phyloP scores from a whole-genome alignment of 1,140 invertebrate genomes.

The Chrysomallon squamiferum region DNA sequence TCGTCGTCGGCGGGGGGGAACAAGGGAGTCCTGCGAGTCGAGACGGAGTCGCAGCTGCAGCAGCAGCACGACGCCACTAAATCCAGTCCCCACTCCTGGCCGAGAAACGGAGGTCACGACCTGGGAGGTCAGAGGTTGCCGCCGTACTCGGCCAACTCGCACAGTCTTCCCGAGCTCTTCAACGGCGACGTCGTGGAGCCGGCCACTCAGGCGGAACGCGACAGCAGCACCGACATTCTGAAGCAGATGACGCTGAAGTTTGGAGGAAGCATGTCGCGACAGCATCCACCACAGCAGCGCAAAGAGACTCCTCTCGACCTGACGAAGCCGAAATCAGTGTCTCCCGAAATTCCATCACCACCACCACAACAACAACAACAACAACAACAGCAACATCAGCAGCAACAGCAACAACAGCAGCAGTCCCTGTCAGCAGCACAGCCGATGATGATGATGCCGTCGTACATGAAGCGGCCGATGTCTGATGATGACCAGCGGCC shows the following conservation, averaged over 20 bases:
- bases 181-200: slow-evolving; percentile 11
- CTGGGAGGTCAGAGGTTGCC: slow-evolving; percentile 1
- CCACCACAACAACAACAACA: slow-evolving; percentile 8
- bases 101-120: not conserved
- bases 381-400: not conserved
- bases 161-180: slow-evolving; percentile 23
- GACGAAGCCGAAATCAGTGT: slow-evolving; percentile 43
- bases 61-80: slow-evolving; percentile 3
- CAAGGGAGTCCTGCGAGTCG: slow-evolving; percentile 16
- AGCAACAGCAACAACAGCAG: not conserved
- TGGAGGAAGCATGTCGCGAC: slow-evolving; percentile 17
- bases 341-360: slow-evolving; percentile 9
- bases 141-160: not conserved
- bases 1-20: not conserved
- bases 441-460: not conserved
- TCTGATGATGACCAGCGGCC: slow-evolving; percentile 7
- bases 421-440: not conserved
- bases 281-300: not conserved
- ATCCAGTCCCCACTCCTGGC: slow-evolving; percentile 29
- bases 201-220: slow-evolving; percentile 9
- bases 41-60: slow-evolving; percentile 28
- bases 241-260: slow-evolving; percentile 44
- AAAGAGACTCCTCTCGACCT: slow-evolving; percentile 47
- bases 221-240: slow-evolving; percentile 30
- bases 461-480: not conserved